Base-by-base conservation (phyloP, 2,888 invertebrate genomes). In the Koerneria pararmatus region DNA sequence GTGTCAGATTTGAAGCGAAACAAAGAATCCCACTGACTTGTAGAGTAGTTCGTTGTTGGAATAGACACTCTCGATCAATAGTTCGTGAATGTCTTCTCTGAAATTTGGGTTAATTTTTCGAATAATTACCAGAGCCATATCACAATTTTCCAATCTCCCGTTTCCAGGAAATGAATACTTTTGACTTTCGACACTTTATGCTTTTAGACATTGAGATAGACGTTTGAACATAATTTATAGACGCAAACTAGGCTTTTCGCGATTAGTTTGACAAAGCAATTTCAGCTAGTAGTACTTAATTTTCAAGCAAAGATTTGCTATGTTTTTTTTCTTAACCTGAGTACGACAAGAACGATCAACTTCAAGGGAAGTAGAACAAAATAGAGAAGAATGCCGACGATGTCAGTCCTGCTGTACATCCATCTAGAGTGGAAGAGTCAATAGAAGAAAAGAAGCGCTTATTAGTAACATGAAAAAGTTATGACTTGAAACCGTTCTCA, bases 341-440 rank as follows among this genome's bases (percentile, higher is more conserved):
- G 63, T 0, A 71, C 72, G 24, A 72, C 49, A 22, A 74, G 66
- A 19, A 75, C 71, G 19, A 72, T 63, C 8, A 72, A 59, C 68
- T 77, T 77, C 8, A 76, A 60, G 8, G 76, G 76, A 3, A 71
- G 68, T 2, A 77, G 68, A 6, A 77, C 34, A 57, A 71, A 76
- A 59, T 69, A 76, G 49, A 77, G 67, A 5, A 77, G 24, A 4
- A 71, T 54, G 3, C 71, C 73, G 37, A 75, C 37, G 11, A 62
- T 37, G 22, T 76, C 75, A 2, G 70, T 65, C 35, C 65, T 34
- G 2, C 24, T 19, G 31, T 77, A 74, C 54, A 76, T 67, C 76
- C 76, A 76, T 51, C 67, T 63, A 24, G 19, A 41, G n/a, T 66
- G 35, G n/a, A n/a, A n/a, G n/a, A n/a, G n/a, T n/a, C n/a, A n/a